A percentile compares a stretch with the other conserved stretches of the same genome.
Evolutionary conservation across 64 coral and sea anemone genomes (phyloP).

Genomic region (Montipora sp.): DNA sequence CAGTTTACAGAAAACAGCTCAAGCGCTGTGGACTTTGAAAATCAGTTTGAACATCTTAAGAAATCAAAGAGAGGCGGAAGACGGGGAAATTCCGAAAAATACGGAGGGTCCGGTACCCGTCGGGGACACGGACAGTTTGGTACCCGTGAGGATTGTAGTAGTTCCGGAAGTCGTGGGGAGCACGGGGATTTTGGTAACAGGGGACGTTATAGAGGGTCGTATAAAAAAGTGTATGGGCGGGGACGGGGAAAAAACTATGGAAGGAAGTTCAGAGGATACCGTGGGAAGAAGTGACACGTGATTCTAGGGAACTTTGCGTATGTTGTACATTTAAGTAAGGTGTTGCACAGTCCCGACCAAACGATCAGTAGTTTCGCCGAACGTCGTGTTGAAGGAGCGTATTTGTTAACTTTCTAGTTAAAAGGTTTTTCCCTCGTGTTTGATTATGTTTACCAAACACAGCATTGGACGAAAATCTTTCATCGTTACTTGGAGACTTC

Average conservation of each 20-base stretch:
- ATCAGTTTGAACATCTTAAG: conserved; percentile 51
- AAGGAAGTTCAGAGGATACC: conserved; percentile 12
- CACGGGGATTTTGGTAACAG: background rate
- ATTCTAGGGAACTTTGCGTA: too few relatives aligned
- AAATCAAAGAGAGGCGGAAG: background rate
- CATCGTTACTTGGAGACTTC: too few relatives aligned
- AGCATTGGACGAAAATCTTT: too few relatives aligned
- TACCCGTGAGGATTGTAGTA: background rate
- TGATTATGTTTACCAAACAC: too few relatives aligned
- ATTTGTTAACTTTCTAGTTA: too few relatives aligned
- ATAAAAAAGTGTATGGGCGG: conserved; percentile 28
- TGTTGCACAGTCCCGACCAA: too few relatives aligned
- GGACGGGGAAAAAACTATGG: conserved; percentile 24
- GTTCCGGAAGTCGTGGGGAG: background rate
- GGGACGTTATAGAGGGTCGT: conserved; percentile 27
- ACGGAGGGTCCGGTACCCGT: background rate
- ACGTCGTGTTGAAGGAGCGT: too few relatives aligned
- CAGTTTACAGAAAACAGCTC: conserved; percentile 20
- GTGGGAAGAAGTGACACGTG: background rate
- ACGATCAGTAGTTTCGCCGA: too few relatives aligned
- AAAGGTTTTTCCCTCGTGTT: too few relatives aligned
- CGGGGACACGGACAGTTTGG: background rate
- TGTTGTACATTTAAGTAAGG: too few relatives aligned
- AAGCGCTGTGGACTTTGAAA: conserved; percentile 37
- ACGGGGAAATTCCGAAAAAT: background rate